Percentiles rank a stretch among this genome's conserved stretches.
Evolutionary conservation across 1,140 invertebrate species (phyloP).

Genomic region (Lineus longissimus): DNA sequence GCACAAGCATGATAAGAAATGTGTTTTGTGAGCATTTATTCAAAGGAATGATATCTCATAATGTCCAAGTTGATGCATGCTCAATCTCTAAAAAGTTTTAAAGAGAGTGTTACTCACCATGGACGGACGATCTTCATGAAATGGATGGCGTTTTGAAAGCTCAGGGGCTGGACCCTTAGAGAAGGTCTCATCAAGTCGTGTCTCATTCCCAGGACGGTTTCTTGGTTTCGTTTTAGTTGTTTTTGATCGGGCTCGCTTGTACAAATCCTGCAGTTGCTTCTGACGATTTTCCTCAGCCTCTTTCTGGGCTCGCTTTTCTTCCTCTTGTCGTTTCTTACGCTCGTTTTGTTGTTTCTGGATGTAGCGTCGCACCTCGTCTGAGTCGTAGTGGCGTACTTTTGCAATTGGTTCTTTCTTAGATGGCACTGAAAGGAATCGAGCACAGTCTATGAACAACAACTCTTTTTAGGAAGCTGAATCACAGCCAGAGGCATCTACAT

Average conservation of each 20-base stretch:
- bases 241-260: conserved; percentile 8
- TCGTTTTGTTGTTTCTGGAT: conserved; percentile 44
- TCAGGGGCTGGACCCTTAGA: conserved; percentile 17
- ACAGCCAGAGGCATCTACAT: background rate
- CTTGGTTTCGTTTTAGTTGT: conserved; percentile 12
- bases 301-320: conserved; percentile 31
- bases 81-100: no score
- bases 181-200: conserved; percentile 14
- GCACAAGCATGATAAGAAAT: background rate
- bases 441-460: background rate
- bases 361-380: conserved; percentile 40
- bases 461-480: background rate
- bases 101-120: no score
- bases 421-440: conserved; percentile 21
- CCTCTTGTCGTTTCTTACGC: conserved; percentile 33
- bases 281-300: conserved; percentile 31
- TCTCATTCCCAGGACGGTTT: conserved; percentile 7
- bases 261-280: conserved; percentile 32
- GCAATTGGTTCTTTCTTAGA: conserved; percentile 32
- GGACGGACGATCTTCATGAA: conserved; percentile 19
- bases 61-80: no score
- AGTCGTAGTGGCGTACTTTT: conserved; percentile 48
- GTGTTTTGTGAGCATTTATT: no score
- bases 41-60: no score
- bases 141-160: conserved; percentile 24